Evolutionary conservation across 2,113 vertebrate species (phyloP), one percentile per base, ranked within the genome.

Genomic region (Microtus pennsylvanicus): DNA sequence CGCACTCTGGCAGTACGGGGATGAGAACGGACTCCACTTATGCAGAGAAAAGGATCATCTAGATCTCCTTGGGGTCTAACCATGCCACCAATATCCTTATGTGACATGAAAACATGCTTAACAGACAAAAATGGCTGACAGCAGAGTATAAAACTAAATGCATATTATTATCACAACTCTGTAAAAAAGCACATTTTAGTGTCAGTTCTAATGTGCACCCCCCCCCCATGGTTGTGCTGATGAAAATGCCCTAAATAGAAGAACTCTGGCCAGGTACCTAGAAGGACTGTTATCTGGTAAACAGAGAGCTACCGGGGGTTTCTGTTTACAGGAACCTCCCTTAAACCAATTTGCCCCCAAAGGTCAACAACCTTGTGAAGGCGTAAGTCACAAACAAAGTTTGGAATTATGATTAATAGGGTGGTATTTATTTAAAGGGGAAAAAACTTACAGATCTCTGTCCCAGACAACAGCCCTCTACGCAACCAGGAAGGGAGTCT

Each of bases 21-120:
- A 82, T 13, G 52, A 95, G 82, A 92, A 82, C 3, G 50, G 70
- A 90, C n/a, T 78, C 94, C 45, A 92, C 21, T 77, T 83, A 94
- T 30, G 14, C 42, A 42, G 42, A 42, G 42, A 42, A 42, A 42
- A 42, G 42, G 42, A 42, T 42, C 42, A 42, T 42, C 42, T 42
- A 42, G 42, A 42, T 42, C 42, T 3, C 42, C 42, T 42, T 42
- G 42, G 42, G 42, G 42, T 42, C 42, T 42, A 42, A 42, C 42
- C 42, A 42, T 42, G 42, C 42, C 42, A 42, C 42, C 42, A 42
- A 42, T 42, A 42, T 42, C 42, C 42, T 42, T 42, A 42, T 42
- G 42, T 42, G 42, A 42, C 30, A 94, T 38, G 26, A 93, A 94
- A 83, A 87, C 21, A 74, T 9, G 30, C 45, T 94, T 89, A 93